Percentiles rank a stretch among this genome's conserved stretches.
These are phyloP conservation scores for Pammene aurita DNA, from an alignment of 2,888 invertebrate genomes.

Conservation along the genomic window DNA sequence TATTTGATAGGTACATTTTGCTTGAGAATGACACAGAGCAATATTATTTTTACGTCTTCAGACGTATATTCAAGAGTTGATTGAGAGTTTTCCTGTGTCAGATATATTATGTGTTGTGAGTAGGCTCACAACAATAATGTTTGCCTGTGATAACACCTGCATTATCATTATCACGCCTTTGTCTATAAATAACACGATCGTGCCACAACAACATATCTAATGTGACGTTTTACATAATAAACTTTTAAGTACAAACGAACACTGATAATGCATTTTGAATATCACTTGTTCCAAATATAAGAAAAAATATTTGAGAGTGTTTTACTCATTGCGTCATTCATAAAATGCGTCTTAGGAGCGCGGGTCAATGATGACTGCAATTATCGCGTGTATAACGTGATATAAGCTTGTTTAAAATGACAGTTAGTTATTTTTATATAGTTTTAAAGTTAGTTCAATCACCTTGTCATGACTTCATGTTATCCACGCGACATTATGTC, in stretches of 20 bases:
- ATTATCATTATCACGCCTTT: conserved; percentile 70
- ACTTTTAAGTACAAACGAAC: conserved; percentile 33
- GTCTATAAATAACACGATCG: conserved; percentile 61
- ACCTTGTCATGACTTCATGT: no score
- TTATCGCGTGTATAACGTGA: no score
- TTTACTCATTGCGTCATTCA: neutral
- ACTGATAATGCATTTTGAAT: conserved; percentile 19
- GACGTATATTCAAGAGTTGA: neutral
- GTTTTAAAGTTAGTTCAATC: no score
- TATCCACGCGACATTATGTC: no score
- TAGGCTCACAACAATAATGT: conserved; percentile 58
- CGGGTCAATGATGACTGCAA: no score
- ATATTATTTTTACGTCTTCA: neutral
- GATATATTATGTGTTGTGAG: conserved; percentile 16
- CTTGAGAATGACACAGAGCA: no score
- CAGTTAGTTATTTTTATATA: no score
- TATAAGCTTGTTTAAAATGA: no score
- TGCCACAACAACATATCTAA: conserved; percentile 36
- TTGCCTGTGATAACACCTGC: conserved; percentile 67
- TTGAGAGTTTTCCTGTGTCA: conserved; percentile 13
- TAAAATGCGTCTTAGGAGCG: no score
- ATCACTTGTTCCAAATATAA: neutral
- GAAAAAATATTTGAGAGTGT: no score
- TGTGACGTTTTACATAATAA: conserved; percentile 21
- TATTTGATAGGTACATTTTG: no score